Evolutionary conservation across 2,888 invertebrate genomes (phyloP).

Genomic region (Protodeltote pygarga): DNA sequence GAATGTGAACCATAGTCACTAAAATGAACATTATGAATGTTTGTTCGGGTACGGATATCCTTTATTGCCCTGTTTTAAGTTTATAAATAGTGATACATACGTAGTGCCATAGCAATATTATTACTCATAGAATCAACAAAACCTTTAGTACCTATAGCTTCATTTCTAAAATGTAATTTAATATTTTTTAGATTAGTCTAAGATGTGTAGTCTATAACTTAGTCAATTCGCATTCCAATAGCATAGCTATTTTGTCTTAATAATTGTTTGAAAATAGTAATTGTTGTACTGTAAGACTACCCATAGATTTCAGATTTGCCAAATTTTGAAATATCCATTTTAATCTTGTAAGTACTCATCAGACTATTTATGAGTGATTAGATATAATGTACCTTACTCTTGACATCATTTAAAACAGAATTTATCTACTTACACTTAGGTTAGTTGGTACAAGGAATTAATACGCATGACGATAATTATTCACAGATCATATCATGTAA

Average conservation of each 20-base stretch:
- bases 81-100: slow-evolving; percentile 25
- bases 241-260: slow-evolving; percentile 49
- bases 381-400: slow-evolving; percentile 1
- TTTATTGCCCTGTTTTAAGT: slow-evolving; percentile 17
- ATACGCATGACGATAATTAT: slow-evolving; percentile 49
- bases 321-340: slow-evolving; percentile 36
- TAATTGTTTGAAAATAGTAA: slow-evolving; percentile 24
- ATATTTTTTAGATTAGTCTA: slow-evolving; percentile 33
- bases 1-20: slow-evolving; percentile 8
- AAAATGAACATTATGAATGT: slow-evolving; percentile 26
- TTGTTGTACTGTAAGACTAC: slow-evolving; percentile 21
- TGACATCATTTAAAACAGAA: slow-evolving; percentile 1
- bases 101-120: slow-evolving; percentile 29
- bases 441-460: slow-evolving; percentile 38
- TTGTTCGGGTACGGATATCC: slow-evolving; percentile 18
- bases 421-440: slow-evolving; percentile 24
- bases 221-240: slow-evolving; percentile 54
- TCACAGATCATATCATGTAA: slow-evolving; percentile 80
- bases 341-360: slow-evolving; percentile 22
- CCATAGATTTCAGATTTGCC: slow-evolving; percentile 45
- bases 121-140: slow-evolving; percentile 12
- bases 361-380: slow-evolving; percentile 2
- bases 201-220: slow-evolving; percentile 41
- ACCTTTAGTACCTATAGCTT: slow-evolving; percentile 21
- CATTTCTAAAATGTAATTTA: slow-evolving; percentile 20